Base-by-base conservation (phyloP, 2,113 vertebrate genomes). In the Mandrillus leucophaeus region DNA sequence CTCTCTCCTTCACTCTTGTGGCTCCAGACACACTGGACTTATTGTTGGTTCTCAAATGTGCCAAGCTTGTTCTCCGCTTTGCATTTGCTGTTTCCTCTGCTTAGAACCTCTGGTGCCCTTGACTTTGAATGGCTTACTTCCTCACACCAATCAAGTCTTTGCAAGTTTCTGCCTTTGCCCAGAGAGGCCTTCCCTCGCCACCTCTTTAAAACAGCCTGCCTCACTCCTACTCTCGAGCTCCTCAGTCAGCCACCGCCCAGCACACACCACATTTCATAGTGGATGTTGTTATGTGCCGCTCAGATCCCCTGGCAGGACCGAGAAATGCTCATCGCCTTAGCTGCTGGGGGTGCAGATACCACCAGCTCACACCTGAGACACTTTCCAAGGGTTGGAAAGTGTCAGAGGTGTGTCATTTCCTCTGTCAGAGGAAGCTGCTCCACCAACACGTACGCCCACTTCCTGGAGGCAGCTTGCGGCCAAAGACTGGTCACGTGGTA, bases 1-100 rank as follows among this genome's bases (percentile, higher is more conserved):
- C 84, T 61, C 48, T 32, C 10, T 25, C 43, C 35, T 35, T 25
- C 12, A 9, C 38, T 12, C 87, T 45, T 32, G 45, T 88, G 93
- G 55, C 82, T 95, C 23, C 52, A 88, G 86, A 93, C 66, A 87
- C 93, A 93, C 72, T 82, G 94, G 70, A 27, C 66, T 48, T 55
- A 64, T 32, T 86, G 68, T 57, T 73, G 45, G 11, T n/a, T 81
- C 35, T 80, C 38, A 57, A 18, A 59, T 1, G 1, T 32, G 59
- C 78, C 55, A 5, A 27, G 88, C 70, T 89, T n/a, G n/a, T 72
- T 81, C 78, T 75, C 86, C 40, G 81, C 72, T 90, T 93, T 83
- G 52, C 70, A 50, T 82, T 64, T 72, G 52, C 52, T n/a, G 48
- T n/a, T 59, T 38, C 14, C 57, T 61, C 48, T 79, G 68, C 61